Conservation (phyloP, 1,140 invertebrate genomes). For the Trachelipus rathkii region DNA sequence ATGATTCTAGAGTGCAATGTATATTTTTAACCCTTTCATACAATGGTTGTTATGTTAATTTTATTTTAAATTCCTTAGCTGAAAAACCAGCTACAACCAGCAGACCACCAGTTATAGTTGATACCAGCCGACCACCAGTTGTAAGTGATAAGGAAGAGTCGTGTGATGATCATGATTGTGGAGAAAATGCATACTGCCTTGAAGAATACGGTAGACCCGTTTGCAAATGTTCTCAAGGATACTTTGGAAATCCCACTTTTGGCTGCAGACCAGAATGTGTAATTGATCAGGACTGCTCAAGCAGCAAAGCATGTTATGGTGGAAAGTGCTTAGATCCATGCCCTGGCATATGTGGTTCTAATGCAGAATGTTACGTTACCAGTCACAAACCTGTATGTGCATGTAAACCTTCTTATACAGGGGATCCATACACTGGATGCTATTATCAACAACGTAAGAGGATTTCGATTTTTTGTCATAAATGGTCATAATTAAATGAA, state of each 20-base stretch:
- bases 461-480: not conserved
- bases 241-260: slow-evolving; percentile 55
- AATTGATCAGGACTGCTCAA: slow-evolving; percentile 64
- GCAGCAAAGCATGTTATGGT: slow-evolving; percentile 56
- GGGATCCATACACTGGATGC: slow-evolving; percentile 73
- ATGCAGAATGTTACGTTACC: slow-evolving; percentile 68
- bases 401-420: slow-evolving; percentile 62
- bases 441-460: slow-evolving; percentile 29
- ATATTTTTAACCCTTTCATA: not conserved
- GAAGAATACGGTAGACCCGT: slow-evolving; percentile 63
- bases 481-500: no score
- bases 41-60: not conserved
- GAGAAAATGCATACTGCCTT: slow-evolving; percentile 56
- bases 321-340: slow-evolving; percentile 79
- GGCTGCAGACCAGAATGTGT: slow-evolving; percentile 67
- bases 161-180: slow-evolving; percentile 75
- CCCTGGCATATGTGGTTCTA: slow-evolving; percentile 68
- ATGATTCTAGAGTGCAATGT: not conserved
- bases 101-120: slow-evolving; percentile 14
- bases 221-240: slow-evolving; percentile 61
- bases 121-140: slow-evolving; percentile 11
- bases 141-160: slow-evolving; percentile 54
- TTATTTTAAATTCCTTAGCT: not conserved
- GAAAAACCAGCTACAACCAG: slow-evolving; percentile 1
- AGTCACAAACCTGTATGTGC: slow-evolving; percentile 76